Evolutionary conservation across 2,888 invertebrate genomes (phyloP).

Genomic region (Desoria tigrina): DNA sequence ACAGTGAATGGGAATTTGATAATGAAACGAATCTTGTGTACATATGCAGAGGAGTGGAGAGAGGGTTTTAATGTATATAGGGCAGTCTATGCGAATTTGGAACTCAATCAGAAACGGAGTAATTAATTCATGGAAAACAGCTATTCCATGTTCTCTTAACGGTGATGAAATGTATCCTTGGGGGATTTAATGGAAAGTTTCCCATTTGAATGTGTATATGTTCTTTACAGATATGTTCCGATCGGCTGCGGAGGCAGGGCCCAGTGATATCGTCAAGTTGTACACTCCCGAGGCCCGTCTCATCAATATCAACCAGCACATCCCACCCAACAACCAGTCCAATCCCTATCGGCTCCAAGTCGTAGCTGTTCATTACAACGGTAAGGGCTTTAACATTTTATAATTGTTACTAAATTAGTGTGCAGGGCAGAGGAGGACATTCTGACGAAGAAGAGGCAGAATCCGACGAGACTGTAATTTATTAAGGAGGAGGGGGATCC

Average conservation of each 20-base stretch:
- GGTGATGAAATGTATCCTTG: conserved; percentile 11
- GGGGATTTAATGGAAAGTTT: conserved; percentile 21
- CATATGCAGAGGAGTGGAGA: too few relatives aligned
- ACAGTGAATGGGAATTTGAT: too few relatives aligned
- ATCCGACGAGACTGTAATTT: neutral
- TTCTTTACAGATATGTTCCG: conserved; percentile 66
- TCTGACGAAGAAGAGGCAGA: neutral
- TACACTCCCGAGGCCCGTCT: conserved; percentile 64
- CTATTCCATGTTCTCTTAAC: neutral
- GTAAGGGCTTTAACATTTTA: too few relatives aligned
- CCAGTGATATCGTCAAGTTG: conserved; percentile 68
- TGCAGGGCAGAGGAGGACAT: neutral
- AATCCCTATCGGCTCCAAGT: conserved; percentile 63
- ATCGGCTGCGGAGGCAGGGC: conserved; percentile 68
- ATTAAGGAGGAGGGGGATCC: neutral
- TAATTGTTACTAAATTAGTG: neutral
- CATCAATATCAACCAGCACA: conserved; percentile 65
- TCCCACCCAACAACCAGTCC: conserved; percentile 63
- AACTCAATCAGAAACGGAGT: conserved; percentile 4
- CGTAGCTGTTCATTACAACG: conserved; percentile 58
- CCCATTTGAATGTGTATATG: conserved; percentile 28
- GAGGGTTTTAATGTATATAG: too few relatives aligned
- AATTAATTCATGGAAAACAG: conserved; percentile 9
- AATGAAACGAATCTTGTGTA: too few relatives aligned
- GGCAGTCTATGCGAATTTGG: neutral